Conservation (phyloP, 2,888 invertebrate species). For the Minunthozetes semirufus region DNA sequence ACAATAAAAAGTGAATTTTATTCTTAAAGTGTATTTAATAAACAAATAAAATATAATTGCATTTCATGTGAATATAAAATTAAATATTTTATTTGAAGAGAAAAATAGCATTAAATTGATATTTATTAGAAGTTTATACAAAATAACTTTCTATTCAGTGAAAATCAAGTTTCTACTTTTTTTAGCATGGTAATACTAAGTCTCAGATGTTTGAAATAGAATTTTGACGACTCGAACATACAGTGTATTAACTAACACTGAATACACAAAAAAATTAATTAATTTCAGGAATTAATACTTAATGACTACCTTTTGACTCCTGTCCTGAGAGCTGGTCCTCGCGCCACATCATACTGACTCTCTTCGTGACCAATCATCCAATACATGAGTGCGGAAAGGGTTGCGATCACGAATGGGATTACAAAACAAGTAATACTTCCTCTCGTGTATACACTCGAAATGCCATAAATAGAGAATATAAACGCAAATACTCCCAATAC, state of each 20-base stretch:
- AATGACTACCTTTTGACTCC: not conserved
- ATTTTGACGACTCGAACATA: too few relatives aligned
- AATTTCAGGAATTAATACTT: not conserved
- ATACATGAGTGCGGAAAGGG: conserved; percentile 8
- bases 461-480: conserved; percentile 28
- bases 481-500: not conserved
- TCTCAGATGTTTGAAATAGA: too few relatives aligned
- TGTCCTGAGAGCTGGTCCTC: not conserved
- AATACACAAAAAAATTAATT: not conserved
- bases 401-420: conserved; percentile 28
- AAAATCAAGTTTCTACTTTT: too few relatives aligned
- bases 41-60: too few relatives aligned
- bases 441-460: conserved; percentile 31
- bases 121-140: too few relatives aligned
- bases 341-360: conserved; percentile 9
- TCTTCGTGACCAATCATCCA: conserved; percentile 31
- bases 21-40: too few relatives aligned
- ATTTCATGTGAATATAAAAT: too few relatives aligned
- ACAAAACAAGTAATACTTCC: conserved; percentile 36
- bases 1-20: too few relatives aligned
- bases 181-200: too few relatives aligned
- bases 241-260: not conserved
- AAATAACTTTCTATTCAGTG: too few relatives aligned
- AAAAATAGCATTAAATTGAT: too few relatives aligned
- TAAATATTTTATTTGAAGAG: too few relatives aligned